Base-by-base conservation (phyloP, 1,140 invertebrate species). In the Harlomillsia oculata region DNA sequence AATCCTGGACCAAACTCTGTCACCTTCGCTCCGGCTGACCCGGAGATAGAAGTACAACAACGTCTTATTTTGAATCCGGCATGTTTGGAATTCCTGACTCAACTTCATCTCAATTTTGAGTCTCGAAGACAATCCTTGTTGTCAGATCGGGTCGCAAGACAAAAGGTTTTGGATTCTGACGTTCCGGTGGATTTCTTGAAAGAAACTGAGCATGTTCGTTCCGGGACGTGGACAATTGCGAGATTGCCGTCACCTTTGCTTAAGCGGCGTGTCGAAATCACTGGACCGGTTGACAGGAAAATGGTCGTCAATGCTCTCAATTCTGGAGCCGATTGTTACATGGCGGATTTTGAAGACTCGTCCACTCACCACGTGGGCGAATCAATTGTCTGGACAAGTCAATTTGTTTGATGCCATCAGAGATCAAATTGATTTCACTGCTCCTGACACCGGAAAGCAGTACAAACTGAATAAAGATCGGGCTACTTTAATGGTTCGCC, bases 281-380 rank as follows among this genome's bases (percentile, higher is more conserved):
- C 71, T 28, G 71, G 71, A 8, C 71, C 71, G 34, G 71, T 72
- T 9, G 71, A 72, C 32, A 57, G 70, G n/a, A 72, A 72, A 53
- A 72, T 72, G 71, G 68, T 72, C 14, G 73, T 72, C 52, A 72
- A 72, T 44, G 59, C 53, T 13, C 30, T 60, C 18, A 55, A 60
- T 20, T 60, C 59, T 3, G 59, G 53, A 2, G 37, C 70, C 1
- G 69, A 69, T 26, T 69, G 71, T 16, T 72, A 72, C 62, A 72
- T 72, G 71, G 71, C 71, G 16, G 71, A 72, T 52, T 72, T 72
- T 53, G 71, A 72, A 45, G 73, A 75, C 61, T 72, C 72, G 0
- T 74, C 71, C 50, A 71, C 73, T 32, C 73, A n/a, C 73, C 9
- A 72, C 72, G 9, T 75, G 73, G 73, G 56, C 62, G 18, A 75